Evolutionary conservation across 2,113 vertebrate genomes (phyloP).

Genomic region (Dascyllus trimaculatus): DNA sequence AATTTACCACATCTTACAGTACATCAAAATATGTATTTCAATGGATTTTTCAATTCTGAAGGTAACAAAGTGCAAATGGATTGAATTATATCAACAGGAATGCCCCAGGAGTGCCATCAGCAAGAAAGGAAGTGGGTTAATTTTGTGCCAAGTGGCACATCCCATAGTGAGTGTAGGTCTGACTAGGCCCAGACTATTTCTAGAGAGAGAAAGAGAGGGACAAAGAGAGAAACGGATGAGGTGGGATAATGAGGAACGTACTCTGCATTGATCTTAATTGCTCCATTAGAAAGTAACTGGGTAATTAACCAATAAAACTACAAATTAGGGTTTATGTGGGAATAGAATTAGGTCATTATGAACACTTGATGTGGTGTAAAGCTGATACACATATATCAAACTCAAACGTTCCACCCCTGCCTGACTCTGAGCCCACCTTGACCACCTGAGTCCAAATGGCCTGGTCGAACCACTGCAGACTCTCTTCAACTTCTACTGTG

Average conservation of each 20-base stretch:
- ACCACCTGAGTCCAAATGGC: conserved; percentile 6
- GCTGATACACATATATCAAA: conserved; percentile 1
- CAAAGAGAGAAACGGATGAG: conserved; percentile 18
- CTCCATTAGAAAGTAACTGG: not conserved
- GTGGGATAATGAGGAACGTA: not conserved
- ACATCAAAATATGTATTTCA: not conserved
- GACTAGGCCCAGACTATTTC: conserved; percentile 27
- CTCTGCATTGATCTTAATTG: conserved; percentile 28
- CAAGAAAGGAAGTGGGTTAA: conserved; percentile 30
- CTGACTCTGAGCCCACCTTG: conserved; percentile 5
- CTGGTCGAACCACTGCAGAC: conserved; percentile 25
- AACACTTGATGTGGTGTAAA: not conserved
- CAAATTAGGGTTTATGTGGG: conserved; percentile 5
- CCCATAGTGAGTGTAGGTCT: conserved; percentile 11
- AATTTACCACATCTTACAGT: too few relatives aligned
- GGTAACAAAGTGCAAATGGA: conserved; percentile 1
- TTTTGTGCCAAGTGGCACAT: conserved; percentile 21
- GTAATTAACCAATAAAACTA: conserved; percentile 20
- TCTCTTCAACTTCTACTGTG: conserved; percentile 36
- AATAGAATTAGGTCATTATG: conserved; percentile 13
- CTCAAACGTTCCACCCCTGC: not conserved
- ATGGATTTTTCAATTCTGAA: not conserved
- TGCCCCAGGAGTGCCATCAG: conserved; percentile 14
- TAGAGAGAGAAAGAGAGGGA: not conserved
- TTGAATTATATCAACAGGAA: conserved; percentile 20